Evolutionary conservation across 2,888 invertebrate species (phyloP).

Genomic region (Pyrrhia umbra): DNA sequence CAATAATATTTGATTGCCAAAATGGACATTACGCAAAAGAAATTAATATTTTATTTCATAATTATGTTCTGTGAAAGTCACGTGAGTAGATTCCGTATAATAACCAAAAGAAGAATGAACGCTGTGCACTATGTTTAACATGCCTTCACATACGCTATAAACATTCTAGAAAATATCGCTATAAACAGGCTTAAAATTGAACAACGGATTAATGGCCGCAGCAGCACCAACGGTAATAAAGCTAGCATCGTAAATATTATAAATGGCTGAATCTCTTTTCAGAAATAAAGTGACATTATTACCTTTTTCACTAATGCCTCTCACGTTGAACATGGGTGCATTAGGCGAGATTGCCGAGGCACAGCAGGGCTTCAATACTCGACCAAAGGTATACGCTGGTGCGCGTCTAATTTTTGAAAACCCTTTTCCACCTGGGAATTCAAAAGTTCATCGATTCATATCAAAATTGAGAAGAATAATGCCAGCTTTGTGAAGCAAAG

Average conservation of each 20-base stretch:
- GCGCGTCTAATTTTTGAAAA: slow-evolving; percentile 79
- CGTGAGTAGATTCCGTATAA: not conserved
- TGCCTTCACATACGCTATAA: slow-evolving; percentile 1
- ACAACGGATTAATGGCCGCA: not conserved
- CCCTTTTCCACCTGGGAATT: slow-evolving; percentile 78
- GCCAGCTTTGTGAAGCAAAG: too few relatives aligned
- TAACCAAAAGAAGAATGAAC: not conserved
- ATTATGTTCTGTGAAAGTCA: not conserved
- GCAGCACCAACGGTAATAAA: not conserved
- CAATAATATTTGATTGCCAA: not conserved
- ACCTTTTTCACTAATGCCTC: slow-evolving; percentile 39
- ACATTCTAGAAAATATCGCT: not conserved
- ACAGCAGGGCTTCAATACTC: slow-evolving; percentile 61
- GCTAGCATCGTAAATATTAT: not conserved
- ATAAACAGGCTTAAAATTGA: not conserved
- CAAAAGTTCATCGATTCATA: not conserved
- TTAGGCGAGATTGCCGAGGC: slow-evolving; percentile 65
- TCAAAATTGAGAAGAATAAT: too few relatives aligned
- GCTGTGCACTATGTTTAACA: not conserved
- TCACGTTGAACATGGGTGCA: slow-evolving; percentile 73
- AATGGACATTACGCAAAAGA: not conserved
- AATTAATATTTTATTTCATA: not conserved
- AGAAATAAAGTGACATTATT: not conserved
- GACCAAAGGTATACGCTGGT: slow-evolving; percentile 83
- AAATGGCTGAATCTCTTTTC: not conserved